These are phyloP conservation scores for Champsocephalus gunnari DNA, from an alignment of 2,797 vertebrate genomes.

Conservation along the genomic window DNA sequence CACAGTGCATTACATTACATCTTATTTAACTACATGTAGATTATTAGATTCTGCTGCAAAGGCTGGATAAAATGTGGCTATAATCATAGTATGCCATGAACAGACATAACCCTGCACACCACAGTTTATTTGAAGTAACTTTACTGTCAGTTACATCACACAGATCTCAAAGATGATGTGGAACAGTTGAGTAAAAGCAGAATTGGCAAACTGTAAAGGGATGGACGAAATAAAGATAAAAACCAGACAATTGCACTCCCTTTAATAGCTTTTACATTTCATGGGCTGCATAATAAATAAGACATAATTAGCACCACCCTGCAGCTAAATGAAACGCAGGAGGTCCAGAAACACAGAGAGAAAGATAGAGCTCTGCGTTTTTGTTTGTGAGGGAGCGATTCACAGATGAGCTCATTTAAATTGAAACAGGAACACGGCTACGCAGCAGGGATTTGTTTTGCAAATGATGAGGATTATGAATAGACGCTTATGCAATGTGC, in stretches of 20 bases:
- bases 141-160: conserved; percentile 17
- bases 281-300: conserved; percentile 12
- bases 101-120: not conserved
- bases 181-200: not conserved
- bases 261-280: conserved; percentile 14
- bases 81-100: not conserved
- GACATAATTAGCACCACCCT: conserved; percentile 17
- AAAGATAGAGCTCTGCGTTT: not conserved
- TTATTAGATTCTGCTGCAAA: not conserved
- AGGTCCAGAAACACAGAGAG: conserved; percentile 12
- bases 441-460: conserved; percentile 70
- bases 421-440: conserved; percentile 50
- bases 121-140: conserved; percentile 18
- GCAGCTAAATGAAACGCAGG: conserved; percentile 26
- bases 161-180: not conserved
- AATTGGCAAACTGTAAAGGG: not conserved
- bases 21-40: not conserved
- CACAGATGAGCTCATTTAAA: conserved; percentile 64
- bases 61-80: not conserved
- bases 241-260: not conserved
- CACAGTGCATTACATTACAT: too few relatives aligned
- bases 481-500: conserved; percentile 6
- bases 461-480: conserved; percentile 59
- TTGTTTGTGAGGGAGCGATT: conserved; percentile 46
- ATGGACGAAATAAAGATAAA: not conserved